Percentiles rank a stretch among this genome's conserved stretches.
Evolutionary conservation across 2,113 vertebrate genomes (phyloP).

Genomic region (Siniperca chuatsi): DNA sequence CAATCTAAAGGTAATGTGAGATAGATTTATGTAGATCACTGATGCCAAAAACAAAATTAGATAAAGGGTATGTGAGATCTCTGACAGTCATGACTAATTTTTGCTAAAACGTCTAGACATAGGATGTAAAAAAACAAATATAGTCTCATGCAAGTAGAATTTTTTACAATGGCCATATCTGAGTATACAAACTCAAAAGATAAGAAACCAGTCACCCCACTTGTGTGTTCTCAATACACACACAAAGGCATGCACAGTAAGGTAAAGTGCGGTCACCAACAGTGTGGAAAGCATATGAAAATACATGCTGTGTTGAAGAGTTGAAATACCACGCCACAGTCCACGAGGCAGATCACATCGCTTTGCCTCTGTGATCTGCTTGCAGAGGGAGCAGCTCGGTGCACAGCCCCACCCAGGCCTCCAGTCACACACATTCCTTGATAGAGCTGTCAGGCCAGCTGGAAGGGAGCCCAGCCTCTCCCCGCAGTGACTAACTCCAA

Average conservation of each 20-base stretch:
- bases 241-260: slow-evolving; percentile 1
- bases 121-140: not conserved
- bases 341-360: slow-evolving; percentile 38
- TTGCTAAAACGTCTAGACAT: not conserved
- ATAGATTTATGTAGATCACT: not conserved
- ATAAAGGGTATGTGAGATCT: not conserved
- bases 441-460: slow-evolving; percentile 84
- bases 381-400: slow-evolving; percentile 58
- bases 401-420: slow-evolving; percentile 84
- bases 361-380: slow-evolving; percentile 50
- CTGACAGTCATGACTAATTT: not conserved
- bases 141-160: not conserved
- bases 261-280: slow-evolving; percentile 31
- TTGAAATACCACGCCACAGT: slow-evolving; percentile 37
- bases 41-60: not conserved
- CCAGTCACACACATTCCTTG: slow-evolving; percentile 86
- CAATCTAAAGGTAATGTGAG: not conserved
- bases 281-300: slow-evolving; percentile 36
- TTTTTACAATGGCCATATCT: slow-evolving; percentile 22
- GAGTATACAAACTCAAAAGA: slow-evolving; percentile 21
- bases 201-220: not conserved
- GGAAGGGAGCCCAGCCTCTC: slow-evolving; percentile 85
- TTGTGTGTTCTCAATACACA: slow-evolving; percentile 2
- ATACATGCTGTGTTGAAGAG: slow-evolving; percentile 21
- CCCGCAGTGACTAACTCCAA: slow-evolving; percentile 84